phyloP scores from a whole-genome alignment of 2,888 invertebrate species.

The Melanostoma scalare region DNA sequence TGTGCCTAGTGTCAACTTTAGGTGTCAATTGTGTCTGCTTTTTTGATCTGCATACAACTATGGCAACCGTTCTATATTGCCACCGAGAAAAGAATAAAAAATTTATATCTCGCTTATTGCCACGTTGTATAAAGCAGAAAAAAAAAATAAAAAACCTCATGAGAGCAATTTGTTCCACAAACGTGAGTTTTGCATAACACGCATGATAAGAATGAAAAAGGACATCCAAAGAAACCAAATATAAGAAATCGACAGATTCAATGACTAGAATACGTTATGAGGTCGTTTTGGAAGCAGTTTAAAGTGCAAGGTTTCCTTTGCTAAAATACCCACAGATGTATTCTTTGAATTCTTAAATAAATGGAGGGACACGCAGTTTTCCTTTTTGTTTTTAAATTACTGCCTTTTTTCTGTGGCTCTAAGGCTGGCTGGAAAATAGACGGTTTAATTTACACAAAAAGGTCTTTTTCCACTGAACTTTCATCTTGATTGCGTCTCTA shows the following conservation, averaged over 20 bases:
- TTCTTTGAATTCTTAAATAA: no score
- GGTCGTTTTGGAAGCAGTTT: background rate
- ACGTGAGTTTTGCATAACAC: constrained; percentile 43
- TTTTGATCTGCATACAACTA: no score
- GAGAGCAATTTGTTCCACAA: constrained; percentile 51
- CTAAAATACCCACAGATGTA: no score
- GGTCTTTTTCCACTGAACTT: no score
- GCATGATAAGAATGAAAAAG: constrained; percentile 3
- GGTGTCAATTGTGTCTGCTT: constrained; percentile 16
- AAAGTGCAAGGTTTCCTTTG: no score
- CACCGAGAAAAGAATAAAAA: constrained; percentile 31
- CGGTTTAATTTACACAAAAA: no score
- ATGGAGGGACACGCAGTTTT: no score
- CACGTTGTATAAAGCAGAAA: constrained; percentile 45
- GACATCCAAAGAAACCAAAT: constrained; percentile 22
- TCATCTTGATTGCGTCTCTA: no score
- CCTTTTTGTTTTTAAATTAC: no score
- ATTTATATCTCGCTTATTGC: constrained; percentile 54
- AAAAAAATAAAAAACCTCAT: constrained; percentile 42
- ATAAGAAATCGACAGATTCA: constrained; percentile 57
- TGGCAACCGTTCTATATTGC: background rate
- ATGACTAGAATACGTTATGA: constrained; percentile 57
- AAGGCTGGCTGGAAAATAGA: no score
- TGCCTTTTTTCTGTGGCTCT: no score
- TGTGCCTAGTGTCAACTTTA: constrained; percentile 30